Evolutionary conservation across 2,888 invertebrate species (phyloP).

Genomic region (Dicycla oo): DNA sequence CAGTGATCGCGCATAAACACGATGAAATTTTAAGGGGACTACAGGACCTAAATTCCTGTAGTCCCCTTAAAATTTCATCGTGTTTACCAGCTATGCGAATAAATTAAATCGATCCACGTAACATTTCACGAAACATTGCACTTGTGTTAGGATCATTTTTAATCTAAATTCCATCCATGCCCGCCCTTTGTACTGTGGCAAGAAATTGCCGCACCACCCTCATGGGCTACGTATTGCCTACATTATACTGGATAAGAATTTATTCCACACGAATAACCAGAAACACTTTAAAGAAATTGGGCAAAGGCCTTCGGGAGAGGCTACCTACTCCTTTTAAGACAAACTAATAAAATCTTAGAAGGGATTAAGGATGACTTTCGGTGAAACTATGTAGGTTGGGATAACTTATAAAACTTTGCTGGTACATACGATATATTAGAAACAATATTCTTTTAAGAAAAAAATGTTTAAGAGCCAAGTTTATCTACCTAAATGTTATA

Average conservation of each 20-base stretch:
- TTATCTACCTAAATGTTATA: not conserved
- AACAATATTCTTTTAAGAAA: slow-evolving; percentile 22
- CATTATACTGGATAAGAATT: slow-evolving; percentile 81
- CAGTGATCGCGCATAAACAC: no score
- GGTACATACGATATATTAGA: slow-evolving; percentile 27
- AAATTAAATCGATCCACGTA: slow-evolving; percentile 70
- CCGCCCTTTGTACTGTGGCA: slow-evolving; percentile 78
- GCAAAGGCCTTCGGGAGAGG: slow-evolving; percentile 44
- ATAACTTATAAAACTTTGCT: slow-evolving; percentile 26
- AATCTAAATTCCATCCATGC: slow-evolving; percentile 84
- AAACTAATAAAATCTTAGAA: slow-evolving; percentile 62
- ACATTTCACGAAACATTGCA: slow-evolving; percentile 83
- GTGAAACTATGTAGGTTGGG: slow-evolving; percentile 45
- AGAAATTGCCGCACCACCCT: slow-evolving; percentile 69
- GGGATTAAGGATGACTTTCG: slow-evolving; percentile 52
- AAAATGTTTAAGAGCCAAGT: not conserved
- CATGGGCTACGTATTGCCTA: slow-evolving; percentile 67
- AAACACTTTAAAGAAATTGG: slow-evolving; percentile 72
- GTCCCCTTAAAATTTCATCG: slow-evolving; percentile 40
- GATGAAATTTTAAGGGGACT: no score
- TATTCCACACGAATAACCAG: slow-evolving; percentile 77
- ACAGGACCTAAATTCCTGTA: no score
- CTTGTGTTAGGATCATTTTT: slow-evolving; percentile 83
- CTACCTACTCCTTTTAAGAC: slow-evolving; percentile 52
- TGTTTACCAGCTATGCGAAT: slow-evolving; percentile 33